A percentile compares a stretch with the other conserved stretches of the same genome.
These are phyloP conservation scores for Orchestes rusci DNA, from an alignment of 2,888 invertebrate genomes.

Conservation along the genomic window DNA sequence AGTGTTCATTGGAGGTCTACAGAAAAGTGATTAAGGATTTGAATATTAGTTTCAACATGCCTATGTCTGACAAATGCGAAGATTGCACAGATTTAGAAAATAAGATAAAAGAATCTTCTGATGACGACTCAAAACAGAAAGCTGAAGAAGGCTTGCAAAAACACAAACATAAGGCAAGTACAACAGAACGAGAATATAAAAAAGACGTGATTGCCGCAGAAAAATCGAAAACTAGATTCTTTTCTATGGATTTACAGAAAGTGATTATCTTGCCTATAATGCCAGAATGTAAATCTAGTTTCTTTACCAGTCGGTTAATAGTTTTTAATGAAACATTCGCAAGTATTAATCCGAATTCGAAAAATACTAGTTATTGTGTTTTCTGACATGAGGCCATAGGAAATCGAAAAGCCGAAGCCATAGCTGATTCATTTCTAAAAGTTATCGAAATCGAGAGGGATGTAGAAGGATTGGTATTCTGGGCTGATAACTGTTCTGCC, in stretches of 20 bases:
- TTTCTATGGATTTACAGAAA: constrained; percentile 1
- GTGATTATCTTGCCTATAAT: constrained; percentile 17
- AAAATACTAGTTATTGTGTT: constrained; percentile 16
- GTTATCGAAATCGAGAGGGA: constrained; percentile 9
- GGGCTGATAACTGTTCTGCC: constrained; percentile 16
- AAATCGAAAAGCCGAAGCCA: constrained; percentile 15
- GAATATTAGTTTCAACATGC: constrained; percentile 16
- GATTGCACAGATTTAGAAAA: constrained; percentile 9
- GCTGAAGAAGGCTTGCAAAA: background rate
- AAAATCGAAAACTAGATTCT: background rate
- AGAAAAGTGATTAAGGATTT: constrained; percentile 9
- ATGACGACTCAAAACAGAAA: background rate
- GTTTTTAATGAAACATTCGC: constrained; percentile 21
- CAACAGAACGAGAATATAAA: constrained; percentile 8
- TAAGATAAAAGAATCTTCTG: background rate
- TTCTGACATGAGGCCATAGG: constrained; percentile 23
- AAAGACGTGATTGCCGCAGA: constrained; percentile 1
- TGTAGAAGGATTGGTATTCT: constrained; percentile 15
- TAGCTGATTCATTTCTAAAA: constrained; percentile 18
- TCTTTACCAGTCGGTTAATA: constrained; percentile 19
- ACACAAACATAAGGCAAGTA: background rate
- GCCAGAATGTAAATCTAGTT: constrained; percentile 16
- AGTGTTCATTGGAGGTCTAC: constrained; percentile 6
- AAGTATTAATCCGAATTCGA: constrained; percentile 8
- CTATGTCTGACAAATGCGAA: constrained; percentile 12